Conservation (phyloP, 2,113 vertebrate genomes). For the Xiphias gladius region DNA sequence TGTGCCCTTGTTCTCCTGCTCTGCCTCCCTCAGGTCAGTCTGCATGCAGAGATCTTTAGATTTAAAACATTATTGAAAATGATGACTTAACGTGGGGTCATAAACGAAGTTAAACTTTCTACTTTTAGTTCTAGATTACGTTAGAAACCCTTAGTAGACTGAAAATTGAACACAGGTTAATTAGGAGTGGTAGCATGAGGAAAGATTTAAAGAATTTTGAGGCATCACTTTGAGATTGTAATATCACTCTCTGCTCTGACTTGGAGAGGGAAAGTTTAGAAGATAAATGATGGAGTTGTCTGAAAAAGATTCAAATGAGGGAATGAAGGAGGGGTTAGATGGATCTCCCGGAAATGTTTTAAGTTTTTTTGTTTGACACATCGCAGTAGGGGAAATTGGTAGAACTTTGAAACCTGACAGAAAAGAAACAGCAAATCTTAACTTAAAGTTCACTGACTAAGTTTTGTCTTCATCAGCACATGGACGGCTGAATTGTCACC, state of each 20-base stretch:
- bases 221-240: neutral
- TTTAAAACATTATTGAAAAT: neutral
- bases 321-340: too few relatives aligned
- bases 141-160: too few relatives aligned
- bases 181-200: too few relatives aligned
- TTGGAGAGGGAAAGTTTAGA: neutral
- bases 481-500: neutral
- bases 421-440: neutral
- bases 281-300: neutral
- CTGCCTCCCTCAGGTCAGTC: neutral
- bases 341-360: neutral
- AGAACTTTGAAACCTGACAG: too few relatives aligned
- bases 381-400: too few relatives aligned
- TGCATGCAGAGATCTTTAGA: neutral
- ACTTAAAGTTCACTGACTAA: neutral
- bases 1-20: constrained; percentile 1
- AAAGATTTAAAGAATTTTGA: too few relatives aligned
- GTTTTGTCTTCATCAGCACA: neutral
- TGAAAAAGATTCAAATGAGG: neutral
- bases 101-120: too few relatives aligned
- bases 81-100: too few relatives aligned
- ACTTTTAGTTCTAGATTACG: too few relatives aligned
- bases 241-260: neutral
- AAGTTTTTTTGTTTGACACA: too few relatives aligned
- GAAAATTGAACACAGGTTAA: too few relatives aligned